Base-by-base conservation (phyloP, 2,797 vertebrate species). In the Parauchenoglanis ngamensis region DNA sequence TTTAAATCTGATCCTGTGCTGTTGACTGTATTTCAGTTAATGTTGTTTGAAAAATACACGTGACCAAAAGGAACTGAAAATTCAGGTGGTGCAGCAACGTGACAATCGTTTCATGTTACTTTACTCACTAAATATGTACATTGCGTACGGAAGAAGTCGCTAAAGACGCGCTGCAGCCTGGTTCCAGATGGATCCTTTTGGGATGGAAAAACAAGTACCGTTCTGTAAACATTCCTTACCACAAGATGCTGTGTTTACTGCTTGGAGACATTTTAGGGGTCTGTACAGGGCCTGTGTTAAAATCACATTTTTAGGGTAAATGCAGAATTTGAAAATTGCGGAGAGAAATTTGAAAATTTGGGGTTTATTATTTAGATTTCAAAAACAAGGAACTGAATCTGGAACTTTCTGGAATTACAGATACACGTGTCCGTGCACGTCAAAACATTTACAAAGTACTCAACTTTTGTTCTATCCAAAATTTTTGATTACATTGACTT, bases 71-170 rank as follows among this genome's bases (percentile, higher is more conserved):
- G 23, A 81, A 15, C 35, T 63, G 40, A 63, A n/a, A 46, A 81
- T 25, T 67, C 52, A 76, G 46, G 49, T 35, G 12, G 28, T 70
- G 46, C 35, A n/a, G 31, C 25, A 54, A 70, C 7, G 17, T 84
- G 63, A 77, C 86, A 83, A 67, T 87, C 61, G 49, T 78, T 87
- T 78, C 49, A 59, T n/a, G 52, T 79, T 61, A 46, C 31, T 82
- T 76, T 56, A 23, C 23, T 54, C 8, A 44, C 7, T 46, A 57
- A 21, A 23, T 44, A 57, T 56, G 35, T 52, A 15, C 1, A 4
- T 40, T 52, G n/a, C 46, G 23, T 67, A 57, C 8, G 0, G 57
- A 54, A 78, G 72, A 68, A 28, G 49, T 56, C 44, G n/a, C 19
- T 23, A n/a, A 13, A 70, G 11, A 63, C 31, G 61, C 72, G 31